Evolutionary conservation across 2,113 vertebrate species (phyloP).

Genomic region (Baryphthengus martii): DNA sequence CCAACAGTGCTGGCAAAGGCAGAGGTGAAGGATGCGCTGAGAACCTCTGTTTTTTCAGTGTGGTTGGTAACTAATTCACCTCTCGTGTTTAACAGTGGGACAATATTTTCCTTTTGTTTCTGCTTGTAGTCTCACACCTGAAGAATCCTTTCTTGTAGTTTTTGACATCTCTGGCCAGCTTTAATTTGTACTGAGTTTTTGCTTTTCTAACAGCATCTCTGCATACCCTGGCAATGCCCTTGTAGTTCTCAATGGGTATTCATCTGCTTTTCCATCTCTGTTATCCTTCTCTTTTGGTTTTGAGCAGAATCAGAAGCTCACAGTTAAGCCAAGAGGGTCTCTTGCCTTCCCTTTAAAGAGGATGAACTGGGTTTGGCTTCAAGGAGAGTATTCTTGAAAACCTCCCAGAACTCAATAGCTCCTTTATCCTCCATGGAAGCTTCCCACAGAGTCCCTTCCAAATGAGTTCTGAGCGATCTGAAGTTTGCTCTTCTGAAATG

Average conservation of each 20-base stretch:
- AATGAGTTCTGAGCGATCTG: not conserved
- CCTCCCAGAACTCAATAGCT: not conserved
- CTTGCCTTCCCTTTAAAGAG: not conserved
- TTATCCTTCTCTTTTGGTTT: not conserved
- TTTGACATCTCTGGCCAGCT: not conserved
- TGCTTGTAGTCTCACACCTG: not conserved
- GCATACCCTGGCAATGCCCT: not conserved
- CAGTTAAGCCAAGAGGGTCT: not conserved
- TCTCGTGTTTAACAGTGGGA: not conserved
- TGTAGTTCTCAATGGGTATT: not conserved
- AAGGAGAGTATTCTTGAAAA: not conserved
- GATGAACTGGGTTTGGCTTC: not conserved
- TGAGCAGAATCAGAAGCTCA: not conserved
- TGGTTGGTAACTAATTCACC: not conserved
- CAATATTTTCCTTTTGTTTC: not conserved
- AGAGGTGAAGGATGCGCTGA: not conserved
- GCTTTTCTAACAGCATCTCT: not conserved
- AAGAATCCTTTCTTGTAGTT: not conserved
- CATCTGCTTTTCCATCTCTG: not conserved
- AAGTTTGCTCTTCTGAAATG: not conserved
- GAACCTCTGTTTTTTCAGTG: not conserved
- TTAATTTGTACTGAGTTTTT: not conserved
- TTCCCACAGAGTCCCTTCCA: not conserved
- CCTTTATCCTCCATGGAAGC: not conserved
- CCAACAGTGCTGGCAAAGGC: too few relatives aligned